A percentile compares a stretch with the other conserved stretches of the same genome.
Evolutionary conservation across 2,797 vertebrate genomes (phyloP).

Genomic region (Sciurus vulgaris): DNA sequence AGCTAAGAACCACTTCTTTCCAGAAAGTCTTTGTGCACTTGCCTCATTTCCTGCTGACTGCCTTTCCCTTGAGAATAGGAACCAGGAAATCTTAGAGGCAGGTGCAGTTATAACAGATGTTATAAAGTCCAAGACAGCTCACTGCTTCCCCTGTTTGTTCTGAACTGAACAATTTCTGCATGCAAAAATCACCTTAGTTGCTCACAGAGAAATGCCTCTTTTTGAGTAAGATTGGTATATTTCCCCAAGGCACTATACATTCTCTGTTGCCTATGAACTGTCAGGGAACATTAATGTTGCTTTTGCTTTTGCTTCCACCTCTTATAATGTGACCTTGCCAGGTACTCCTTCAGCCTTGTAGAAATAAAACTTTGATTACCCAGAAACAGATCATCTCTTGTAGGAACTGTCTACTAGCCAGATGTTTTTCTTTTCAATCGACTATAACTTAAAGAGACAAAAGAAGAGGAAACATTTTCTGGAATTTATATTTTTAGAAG

Average conservation of each 20-base stretch:
- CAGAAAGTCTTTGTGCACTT: slow-evolving; percentile 66
- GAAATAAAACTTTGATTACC: slow-evolving; percentile 46
- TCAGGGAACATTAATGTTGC: background rate
- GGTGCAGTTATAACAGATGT: slow-evolving; percentile 72
- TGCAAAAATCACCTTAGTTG: background rate
- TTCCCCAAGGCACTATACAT: background rate
- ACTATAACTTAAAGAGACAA: slow-evolving; percentile 39
- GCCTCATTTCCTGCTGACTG: slow-evolving; percentile 73
- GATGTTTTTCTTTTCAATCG: slow-evolving; percentile 62
- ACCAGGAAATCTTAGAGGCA: slow-evolving; percentile 73
- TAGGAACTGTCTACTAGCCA: background rate
- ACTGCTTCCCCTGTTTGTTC: slow-evolving; percentile 73
- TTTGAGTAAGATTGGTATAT: background rate
- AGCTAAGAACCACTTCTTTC: slow-evolving; percentile 56
- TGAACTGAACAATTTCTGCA: slow-evolving; percentile 20
- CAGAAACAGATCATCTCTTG: slow-evolving; percentile 45
- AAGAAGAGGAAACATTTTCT: slow-evolving; percentile 43
- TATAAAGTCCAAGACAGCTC: slow-evolving; percentile 25
- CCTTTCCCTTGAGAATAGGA: slow-evolving; percentile 64
- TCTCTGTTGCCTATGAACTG: background rate
- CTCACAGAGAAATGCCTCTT: background rate
- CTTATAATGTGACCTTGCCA: background rate
- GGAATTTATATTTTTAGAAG: slow-evolving; percentile 57
- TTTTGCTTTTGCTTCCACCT: slow-evolving; percentile 10
- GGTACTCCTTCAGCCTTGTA: background rate